Base-by-base conservation (phyloP, 1,140 invertebrate genomes). In the Macrobrachium nipponense region DNA sequence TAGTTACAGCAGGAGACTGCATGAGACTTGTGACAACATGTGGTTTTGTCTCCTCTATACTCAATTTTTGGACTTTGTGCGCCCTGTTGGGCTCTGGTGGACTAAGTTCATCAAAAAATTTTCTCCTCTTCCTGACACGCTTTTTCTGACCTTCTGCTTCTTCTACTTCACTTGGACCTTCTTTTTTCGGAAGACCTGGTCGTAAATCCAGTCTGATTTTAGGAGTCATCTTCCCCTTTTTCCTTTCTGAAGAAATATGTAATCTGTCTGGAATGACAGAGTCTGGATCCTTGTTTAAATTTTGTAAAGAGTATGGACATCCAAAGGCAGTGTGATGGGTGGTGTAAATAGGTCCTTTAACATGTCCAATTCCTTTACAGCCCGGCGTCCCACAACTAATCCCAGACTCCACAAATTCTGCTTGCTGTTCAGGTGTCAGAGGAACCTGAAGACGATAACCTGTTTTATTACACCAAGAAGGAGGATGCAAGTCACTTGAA, bases 381-480 rank as follows among this genome's bases (percentile, higher is more conserved):
- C 96, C 96, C 27, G 94, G 93, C 18, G 94, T 95, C 61, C 94
- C 93, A 91, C 96, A 97, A 89, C 94, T 93, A 4, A 93, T 91
- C 60, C 82, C 87, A 27, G 80, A 90, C 79, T 93, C 91, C 23
- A 92, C 92, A 3, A 94, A 90, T 91, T 94, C 94, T 89, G 94
- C 93, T 27, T 76, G 78, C 20, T 82, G 86, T 60, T 87, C 85
- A 27, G 88, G 82, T 51, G 86, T 89, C 62, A 90, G 72, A 27
- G 97, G 97, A 2, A 95, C 93, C 91, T 98, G 96, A 8, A 98
- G 90, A 2, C 95, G 95, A 92, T 98, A 96, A 59, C 95, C 95
- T 5, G 96, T 98, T 91, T 96, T 96, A 84, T 93, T 91, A 90
- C 96, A 97, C 97, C 97, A 99, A 36, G 96, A 96, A 88, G 96